Percentiles rank a stretch among this genome's conserved stretches.
These are phyloP conservation scores for Crocidura indochinensis DNA, from an alignment of 2,797 vertebrate species.

Conservation along the genomic window DNA sequence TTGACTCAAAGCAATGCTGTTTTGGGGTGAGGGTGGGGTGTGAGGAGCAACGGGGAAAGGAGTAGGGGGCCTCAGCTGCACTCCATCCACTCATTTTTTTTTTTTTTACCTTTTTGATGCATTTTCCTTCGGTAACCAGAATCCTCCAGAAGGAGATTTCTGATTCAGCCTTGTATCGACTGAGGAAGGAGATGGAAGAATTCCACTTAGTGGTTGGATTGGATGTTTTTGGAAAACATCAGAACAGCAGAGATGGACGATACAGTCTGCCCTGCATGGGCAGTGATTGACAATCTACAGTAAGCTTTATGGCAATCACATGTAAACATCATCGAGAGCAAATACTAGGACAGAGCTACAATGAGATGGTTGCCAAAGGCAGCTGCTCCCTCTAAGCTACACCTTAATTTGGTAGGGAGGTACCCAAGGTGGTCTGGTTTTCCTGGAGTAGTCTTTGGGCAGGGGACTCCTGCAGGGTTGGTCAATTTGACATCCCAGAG, in stretches of 20 bases:
- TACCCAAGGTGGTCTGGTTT: constrained; percentile 29
- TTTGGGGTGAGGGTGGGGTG: neutral
- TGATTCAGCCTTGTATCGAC: constrained; percentile 85
- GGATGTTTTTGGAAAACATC: constrained; percentile 87
- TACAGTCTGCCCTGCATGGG: constrained; percentile 89
- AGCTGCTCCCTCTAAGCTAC: constrained; percentile 88
- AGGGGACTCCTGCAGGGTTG: constrained; percentile 27
- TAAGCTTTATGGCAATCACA: constrained; percentile 92
- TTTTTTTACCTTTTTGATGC: constrained; percentile 89
- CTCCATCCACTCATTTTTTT: constrained; percentile 83
- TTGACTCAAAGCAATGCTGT: constrained; percentile 58
- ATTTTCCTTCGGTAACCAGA: constrained; percentile 89
- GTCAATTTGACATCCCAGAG: constrained; percentile 13
- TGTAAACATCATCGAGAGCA: constrained; percentile 92
- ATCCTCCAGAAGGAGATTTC: constrained; percentile 80
- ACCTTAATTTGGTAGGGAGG: constrained; percentile 79
- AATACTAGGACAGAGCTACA: constrained; percentile 92
- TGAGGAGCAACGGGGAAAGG: neutral
- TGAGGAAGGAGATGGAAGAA: constrained; percentile 92
- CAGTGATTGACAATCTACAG: constrained; percentile 89
- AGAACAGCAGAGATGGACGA: constrained; percentile 90
- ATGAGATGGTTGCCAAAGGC: constrained; percentile 91
- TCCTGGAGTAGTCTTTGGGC: constrained; percentile 58
- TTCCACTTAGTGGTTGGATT: constrained; percentile 88
- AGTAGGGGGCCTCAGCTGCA: constrained; percentile 66